Base-by-base conservation (phyloP, 2,888 invertebrate species). In the Anoplius nigerrimus region DNA sequence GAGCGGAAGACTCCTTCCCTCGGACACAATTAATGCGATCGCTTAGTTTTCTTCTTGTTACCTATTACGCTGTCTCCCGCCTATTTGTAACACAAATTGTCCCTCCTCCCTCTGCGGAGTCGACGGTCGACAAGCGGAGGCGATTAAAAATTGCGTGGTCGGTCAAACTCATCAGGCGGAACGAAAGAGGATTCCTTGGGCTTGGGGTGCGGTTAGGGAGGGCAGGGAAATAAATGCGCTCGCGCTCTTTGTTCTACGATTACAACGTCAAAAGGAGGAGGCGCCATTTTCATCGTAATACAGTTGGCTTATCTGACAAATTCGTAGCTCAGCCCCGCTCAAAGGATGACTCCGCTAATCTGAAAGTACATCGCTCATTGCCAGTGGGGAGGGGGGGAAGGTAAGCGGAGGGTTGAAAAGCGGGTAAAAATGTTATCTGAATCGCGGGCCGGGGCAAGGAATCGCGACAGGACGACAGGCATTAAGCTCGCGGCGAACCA, bases 41-140 rank as follows among this genome's bases (percentile, higher is more conserved):
- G 78, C 78, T 80, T 78, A 83, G 79, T 83, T 83, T 80, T 80
- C 78, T 82, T 80, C 81, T 79, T 79, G 82, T 82, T 83, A 81
- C 77, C 73, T 78, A 78, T 81, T 82, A 80, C 76, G 67, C 67
- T 66, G 64, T 78, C 71, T 74, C 48, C 69, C 67, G 59, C 43
- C 74, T 70, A 78, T 79, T 78, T 82, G 75, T 76, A 76, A 81
- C 76, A 78, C 79, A 80, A 82, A 80, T 79, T 78, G 78, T 79
- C 75, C 69, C 62, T 34, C 34, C 8, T 13, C 34, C 6, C 8
- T 11, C 34, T 34, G 6, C 34, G 11, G 34, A n/a, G n/a, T n/a
- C 34, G 11, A 8, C 34, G 34, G 34, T 34, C 34, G 34, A 34
- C 34, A 63, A 71, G 51, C 15, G 51, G 68, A 65, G 69, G 62